Base-by-base conservation (phyloP, 35 echinoderm and acorn worm species). In the Anneissia japonica region DNA sequence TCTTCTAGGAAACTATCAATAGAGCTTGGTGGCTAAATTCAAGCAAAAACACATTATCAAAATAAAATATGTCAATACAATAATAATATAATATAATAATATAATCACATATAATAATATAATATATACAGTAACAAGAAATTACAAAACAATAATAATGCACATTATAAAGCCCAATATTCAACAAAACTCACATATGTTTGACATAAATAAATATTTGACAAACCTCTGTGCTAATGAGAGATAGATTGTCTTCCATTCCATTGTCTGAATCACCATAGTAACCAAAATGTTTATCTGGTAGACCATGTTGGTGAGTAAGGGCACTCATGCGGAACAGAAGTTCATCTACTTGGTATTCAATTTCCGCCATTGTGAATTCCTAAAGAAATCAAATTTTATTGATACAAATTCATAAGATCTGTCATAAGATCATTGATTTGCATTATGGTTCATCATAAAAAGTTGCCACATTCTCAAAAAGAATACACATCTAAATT, bases 271-370 rank as follows among this genome's bases (percentile, higher is more conserved):
- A 89, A 73, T 93, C 86, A 31, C 93, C 95, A 30, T 82, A 83
- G 43, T 90, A 88, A 29, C 85, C 86, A 26, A 86, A 37, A 30
- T 31, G 84, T n/a, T 88, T 90, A 36, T 93, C 91, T 35, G 91
- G 88, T 26, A 97, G 30, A 37, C 91, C 88, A 77, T 93, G 89
- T 37, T 84, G 81, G 51, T 93, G 87, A 51, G 84, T 87, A 34
- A 97, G 87, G 21, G 91, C 86, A 39, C 86, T 93, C 91, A 97
- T 97, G 7, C 91, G 84, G 81, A 97, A 97, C 21, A 91, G 46
- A 39, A 97, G 79, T 75, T 97, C 95, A 35, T 97, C 95, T 14
- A 97, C 95, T 19, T 97, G 95, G 78, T 97, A 97, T 37, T 97
- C 91, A 73, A 97, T 93, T 82, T 97, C 95, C 4, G 95, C 95